Percentiles rank a stretch among this genome's conserved stretches.
These are phyloP conservation scores for Cheirogaleus medius DNA, from an alignment of 2,113 vertebrate species.

Conservation along the genomic window DNA sequence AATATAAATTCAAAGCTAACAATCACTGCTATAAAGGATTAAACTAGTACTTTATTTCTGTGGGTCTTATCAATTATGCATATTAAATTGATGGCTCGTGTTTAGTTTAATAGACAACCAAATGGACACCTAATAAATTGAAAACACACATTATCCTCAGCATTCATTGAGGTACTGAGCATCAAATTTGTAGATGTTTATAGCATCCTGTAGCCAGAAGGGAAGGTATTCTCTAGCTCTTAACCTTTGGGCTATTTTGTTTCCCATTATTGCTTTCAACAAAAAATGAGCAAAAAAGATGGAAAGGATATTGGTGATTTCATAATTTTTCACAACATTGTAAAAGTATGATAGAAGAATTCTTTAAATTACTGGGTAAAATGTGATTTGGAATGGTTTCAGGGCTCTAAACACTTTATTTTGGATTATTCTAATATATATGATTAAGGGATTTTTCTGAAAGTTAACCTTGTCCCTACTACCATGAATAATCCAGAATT, in stretches of 20 bases:
- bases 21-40: constrained; percentile 18
- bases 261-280: background rate
- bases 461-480: constrained; percentile 24
- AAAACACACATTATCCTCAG: background rate
- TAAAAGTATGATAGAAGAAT: background rate
- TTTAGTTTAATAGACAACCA: constrained; percentile 42
- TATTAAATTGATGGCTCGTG: constrained; percentile 13
- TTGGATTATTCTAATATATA: background rate
- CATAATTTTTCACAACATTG: background rate
- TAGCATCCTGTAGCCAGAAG: background rate
- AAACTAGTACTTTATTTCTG: constrained; percentile 13
- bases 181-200: background rate
- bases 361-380: background rate
- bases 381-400: constrained; percentile 16
- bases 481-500: constrained; percentile 2
- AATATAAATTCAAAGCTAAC: constrained; percentile 22
- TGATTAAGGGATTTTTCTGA: background rate
- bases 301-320: background rate
- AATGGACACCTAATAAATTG: background rate
- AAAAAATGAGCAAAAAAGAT: constrained; percentile 25
- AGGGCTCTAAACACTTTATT: background rate
- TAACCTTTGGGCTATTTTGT: background rate
- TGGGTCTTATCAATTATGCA: constrained; percentile 10
- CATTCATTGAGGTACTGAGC: background rate
- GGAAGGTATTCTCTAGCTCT: background rate